A percentile compares a stretch with the other conserved stretches of the same genome.
Conservation (phyloP, 1,140 invertebrate genomes). For the Lepidostoma basale region DNA sequence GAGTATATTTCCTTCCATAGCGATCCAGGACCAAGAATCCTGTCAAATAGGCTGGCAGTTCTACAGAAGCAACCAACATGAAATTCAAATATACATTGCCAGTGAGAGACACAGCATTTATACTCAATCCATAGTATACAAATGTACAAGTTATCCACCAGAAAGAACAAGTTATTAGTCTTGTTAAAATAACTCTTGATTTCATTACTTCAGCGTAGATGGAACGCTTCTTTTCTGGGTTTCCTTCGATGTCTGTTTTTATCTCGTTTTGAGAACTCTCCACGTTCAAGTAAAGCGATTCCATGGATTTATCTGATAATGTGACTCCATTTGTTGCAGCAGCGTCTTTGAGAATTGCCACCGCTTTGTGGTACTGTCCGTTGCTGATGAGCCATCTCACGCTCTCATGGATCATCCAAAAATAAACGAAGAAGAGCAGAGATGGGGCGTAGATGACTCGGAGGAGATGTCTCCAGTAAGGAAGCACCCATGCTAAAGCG, state of each 20-base stretch:
- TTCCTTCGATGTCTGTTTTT: conserved; percentile 46
- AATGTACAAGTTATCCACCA: conserved; percentile 76
- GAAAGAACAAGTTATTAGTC: conserved; percentile 70
- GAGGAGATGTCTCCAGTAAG: conserved; percentile 74
- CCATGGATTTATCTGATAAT: conserved; percentile 63
- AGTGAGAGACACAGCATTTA: conserved; percentile 79
- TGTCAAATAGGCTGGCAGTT: conserved; percentile 74
- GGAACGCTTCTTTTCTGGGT: conserved; percentile 49
- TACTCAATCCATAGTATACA: conserved; percentile 81
- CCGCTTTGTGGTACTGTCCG: conserved; percentile 68
- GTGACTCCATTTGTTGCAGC: conserved; percentile 72
- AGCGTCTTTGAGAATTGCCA: conserved; percentile 65
- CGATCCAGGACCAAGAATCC: conserved; percentile 69
- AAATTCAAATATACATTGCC: conserved; percentile 74
- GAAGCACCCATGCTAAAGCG: conserved; percentile 70
- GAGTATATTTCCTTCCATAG: conserved; percentile 65
- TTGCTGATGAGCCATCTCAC: conserved; percentile 80
- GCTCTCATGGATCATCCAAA: conserved; percentile 70
- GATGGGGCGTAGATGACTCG: conserved; percentile 72
- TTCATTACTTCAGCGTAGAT: conserved; percentile 62
- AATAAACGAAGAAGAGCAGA: conserved; percentile 68
- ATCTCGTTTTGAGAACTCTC: conserved; percentile 48
- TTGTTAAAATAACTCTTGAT: conserved; percentile 66
- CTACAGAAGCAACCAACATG: conserved; percentile 70
- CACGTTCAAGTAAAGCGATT: conserved; percentile 56